Percentiles rank a stretch among this genome's conserved stretches.
These are phyloP conservation scores for Gymnoscopelus microlampas DNA, from an alignment of 2,797 vertebrate species.

Conservation along the genomic window DNA sequence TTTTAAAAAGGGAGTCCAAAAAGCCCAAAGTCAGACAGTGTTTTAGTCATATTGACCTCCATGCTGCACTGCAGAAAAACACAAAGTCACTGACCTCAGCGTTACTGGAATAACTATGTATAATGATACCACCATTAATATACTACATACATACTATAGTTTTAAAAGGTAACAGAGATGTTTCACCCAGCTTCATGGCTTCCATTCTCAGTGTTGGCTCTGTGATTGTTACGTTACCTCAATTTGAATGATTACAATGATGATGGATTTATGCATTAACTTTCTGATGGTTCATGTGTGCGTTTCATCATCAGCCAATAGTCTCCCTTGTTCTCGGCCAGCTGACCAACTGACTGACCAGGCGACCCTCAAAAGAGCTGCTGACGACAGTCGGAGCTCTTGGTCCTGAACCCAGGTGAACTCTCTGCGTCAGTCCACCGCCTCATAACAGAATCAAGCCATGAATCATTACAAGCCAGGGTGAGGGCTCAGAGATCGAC, in stretches of 20 bases:
- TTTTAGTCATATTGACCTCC: constrained; percentile 52
- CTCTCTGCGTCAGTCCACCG: constrained; percentile 62
- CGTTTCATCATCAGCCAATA: constrained; percentile 26
- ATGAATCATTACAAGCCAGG: constrained; percentile 75
- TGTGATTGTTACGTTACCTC: constrained; percentile 46
- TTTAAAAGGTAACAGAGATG: constrained; percentile 26
- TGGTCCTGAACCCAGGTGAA: constrained; percentile 76
- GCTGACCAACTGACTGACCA: constrained; percentile 13
- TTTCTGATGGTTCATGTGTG: not conserved
- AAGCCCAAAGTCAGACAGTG: constrained; percentile 55
- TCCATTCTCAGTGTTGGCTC: constrained; percentile 37
- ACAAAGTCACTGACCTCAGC: constrained; percentile 52
- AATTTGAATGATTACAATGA: constrained; percentile 19
- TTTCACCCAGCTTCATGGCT: constrained; percentile 31
- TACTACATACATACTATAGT: not conserved
- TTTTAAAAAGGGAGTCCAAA: constrained; percentile 56
- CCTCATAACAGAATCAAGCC: constrained; percentile 67
- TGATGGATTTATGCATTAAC: too few species aligned
- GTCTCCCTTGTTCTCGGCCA: not conserved
- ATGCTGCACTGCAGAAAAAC: constrained; percentile 52
- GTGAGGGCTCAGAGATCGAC: constrained; percentile 66
- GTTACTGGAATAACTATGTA: constrained; percentile 52
- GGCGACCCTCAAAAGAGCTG: constrained; percentile 60
- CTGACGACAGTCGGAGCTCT: constrained; percentile 55
- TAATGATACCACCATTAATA: constrained; percentile 51